Base-by-base conservation (phyloP, 2,113 vertebrate species). In the Bagarius yarrelli region DNA sequence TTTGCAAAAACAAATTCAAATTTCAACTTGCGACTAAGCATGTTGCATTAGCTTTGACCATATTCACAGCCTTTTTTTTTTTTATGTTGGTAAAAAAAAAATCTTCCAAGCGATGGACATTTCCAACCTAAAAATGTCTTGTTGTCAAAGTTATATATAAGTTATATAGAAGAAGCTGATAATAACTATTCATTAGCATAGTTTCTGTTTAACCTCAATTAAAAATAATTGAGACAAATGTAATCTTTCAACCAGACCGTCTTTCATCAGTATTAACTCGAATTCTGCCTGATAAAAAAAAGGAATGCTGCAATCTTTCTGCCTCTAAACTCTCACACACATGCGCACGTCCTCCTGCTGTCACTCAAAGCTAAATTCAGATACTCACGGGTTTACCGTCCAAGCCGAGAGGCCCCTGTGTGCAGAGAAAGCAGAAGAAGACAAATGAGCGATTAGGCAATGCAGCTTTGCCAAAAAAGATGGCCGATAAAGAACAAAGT, bases 301-400 rank as follows among this genome's bases (percentile, higher is more conserved):
- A 44, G 4, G 21, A 69, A 40, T 44, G 0, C 21, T 69, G 63
- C 21, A 57, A 64, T 63, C 69, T 44, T 53, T 60, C 50, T 55
- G n/a, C 50, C 55, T 55, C 16, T 21, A 78, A 12, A 61, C 27
- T 13, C 61, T 53, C 66, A 25, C 71, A 81, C 50, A 75, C 61
- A 63, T 30, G n/a, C 71, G 76, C 50, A 61, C 2, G 8, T 57
- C 71, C 1, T 34, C 80, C 36, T 21, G 50, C 50, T 56, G 52
- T 75, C 69, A 70, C 40, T 64, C 27, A 70, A 55, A 66, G 18
- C 60, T 32, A 12, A 18, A 78, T 3, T 25, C 81, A 18, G 74
- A 80, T 90, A 96, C 97, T 97, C 92, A 98, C 97, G 18, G 96
- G 96, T 89, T 96, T 98, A 85, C 97, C 97, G 87, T 98, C 97